phyloP scores from a whole-genome alignment of 2,797 vertebrate species.

The Triplophysa yarkandensis region DNA sequence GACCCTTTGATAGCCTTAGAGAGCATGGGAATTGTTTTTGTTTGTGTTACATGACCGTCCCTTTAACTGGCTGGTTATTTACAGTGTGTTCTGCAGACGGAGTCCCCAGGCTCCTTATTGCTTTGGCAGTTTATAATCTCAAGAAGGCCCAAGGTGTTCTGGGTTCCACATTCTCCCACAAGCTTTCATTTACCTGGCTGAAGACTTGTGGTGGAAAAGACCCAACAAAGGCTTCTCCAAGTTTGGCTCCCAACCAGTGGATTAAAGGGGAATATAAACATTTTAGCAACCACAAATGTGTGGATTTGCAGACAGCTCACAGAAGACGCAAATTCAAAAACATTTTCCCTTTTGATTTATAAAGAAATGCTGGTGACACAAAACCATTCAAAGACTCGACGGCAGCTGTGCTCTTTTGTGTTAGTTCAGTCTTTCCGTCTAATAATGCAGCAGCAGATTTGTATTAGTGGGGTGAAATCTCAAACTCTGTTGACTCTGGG shows the following conservation, averaged over 20 bases:
- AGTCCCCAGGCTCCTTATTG: slow-evolving; percentile 9
- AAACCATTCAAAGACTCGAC: slow-evolving; percentile 10
- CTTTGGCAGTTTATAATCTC: slow-evolving; percentile 11
- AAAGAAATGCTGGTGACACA: slow-evolving; percentile 6
- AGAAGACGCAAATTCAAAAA: not conserved
- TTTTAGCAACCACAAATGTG: not conserved
- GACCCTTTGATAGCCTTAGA: not conserved
- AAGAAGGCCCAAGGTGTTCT: slow-evolving; percentile 21
- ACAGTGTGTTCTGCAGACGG: slow-evolving; percentile 16
- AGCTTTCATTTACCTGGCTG: slow-evolving; percentile 1
- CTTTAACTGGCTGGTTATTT: slow-evolving; percentile 32
- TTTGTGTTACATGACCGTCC: not conserved
- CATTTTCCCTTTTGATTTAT: not conserved
- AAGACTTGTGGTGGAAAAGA: slow-evolving; percentile 11
- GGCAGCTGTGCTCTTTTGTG: slow-evolving; percentile 16
- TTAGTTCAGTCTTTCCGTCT: slow-evolving; percentile 42
- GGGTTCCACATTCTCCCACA: slow-evolving; percentile 27
- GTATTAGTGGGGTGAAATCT: slow-evolving; percentile 39
- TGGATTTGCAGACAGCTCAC: too few species aligned
- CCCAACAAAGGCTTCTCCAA: not conserved
- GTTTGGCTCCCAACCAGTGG: not conserved
- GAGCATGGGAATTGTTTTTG: slow-evolving; percentile 1
- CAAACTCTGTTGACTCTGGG: slow-evolving; percentile 42
- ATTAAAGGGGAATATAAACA: not conserved
- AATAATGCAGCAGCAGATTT: slow-evolving; percentile 45